Evolutionary conservation across 2,797 vertebrate genomes (phyloP), one percentile per base, ranked within the genome.

Genomic region (Leptoclinus maculatus): DNA sequence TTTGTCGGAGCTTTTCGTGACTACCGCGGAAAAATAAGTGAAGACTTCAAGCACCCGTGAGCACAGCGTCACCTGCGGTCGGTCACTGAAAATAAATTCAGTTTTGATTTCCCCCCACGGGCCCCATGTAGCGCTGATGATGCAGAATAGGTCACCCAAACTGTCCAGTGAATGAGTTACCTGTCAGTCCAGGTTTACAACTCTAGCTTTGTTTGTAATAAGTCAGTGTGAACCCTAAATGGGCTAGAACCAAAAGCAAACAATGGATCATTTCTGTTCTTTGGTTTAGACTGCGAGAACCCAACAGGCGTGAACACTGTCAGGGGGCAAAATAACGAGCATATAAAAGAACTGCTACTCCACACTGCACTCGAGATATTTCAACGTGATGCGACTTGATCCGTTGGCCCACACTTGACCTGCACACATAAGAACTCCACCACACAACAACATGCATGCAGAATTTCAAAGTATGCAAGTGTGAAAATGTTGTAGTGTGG

Each of bases 201-300:
- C 41, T 57, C 17, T 56, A 21, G 36, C 36, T 68, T 76, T 78
- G 67, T 71, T 84, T 83, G 71, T 51, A 78, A 84, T 76, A 83
- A 67, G 56, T 76, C 51, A 73, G 43, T 7, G 3, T 21, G 19
- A 82, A 56, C 36, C 21, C 1, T 7, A 58, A 77, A 70, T 73
- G 49, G 17, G 71, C 27, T 38, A 25, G 47, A 79, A 83, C 59
- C 56, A 62, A 70, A 49, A 64, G 17, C 7, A 73, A 78, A 82
- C 54, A 66, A 51, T 47, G 54, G 29, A 56, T 80, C 27, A 34
- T 75, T 66, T 74, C 56, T 53, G 2, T 21, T 11, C 32, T 66
- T 75, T 66, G 13, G 21, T 71, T 67, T 3, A 16, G 57, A 68
- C 17, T 4, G 51, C 25, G n/a, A 14, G 29, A 65, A 58, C 4